Percentiles rank a stretch among this genome's conserved stretches.
Evolutionary conservation across 2,113 vertebrate species (phyloP).

Genomic region (Cygnus atratus): DNA sequence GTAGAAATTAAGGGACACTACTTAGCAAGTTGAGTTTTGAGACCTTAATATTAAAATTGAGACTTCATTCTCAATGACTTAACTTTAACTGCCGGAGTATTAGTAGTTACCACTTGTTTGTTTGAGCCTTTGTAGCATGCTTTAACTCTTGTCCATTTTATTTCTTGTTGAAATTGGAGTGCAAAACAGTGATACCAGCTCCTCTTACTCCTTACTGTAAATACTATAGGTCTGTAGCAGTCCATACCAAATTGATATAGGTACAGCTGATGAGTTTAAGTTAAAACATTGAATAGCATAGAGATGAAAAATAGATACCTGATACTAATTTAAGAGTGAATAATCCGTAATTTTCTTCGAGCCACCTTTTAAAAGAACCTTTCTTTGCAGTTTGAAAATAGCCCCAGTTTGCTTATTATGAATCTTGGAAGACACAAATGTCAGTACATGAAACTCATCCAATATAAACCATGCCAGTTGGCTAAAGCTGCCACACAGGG

Average conservation of each 20-base stretch:
- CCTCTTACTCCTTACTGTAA: not conserved
- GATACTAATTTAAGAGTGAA: conserved; percentile 1
- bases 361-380: conserved; percentile 64
- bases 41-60: not conserved
- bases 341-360: conserved; percentile 20
- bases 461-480: conserved; percentile 69
- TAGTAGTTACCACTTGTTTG: conserved; percentile 46
- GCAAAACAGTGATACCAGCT: not conserved
- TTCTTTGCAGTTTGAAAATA: conserved; percentile 61
- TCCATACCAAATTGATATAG: not conserved
- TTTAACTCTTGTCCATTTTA: conserved; percentile 29
- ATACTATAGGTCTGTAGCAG: not conserved
- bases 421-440: conserved; percentile 79
- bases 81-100: conserved; percentile 29
- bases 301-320: not conserved
- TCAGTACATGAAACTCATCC: conserved; percentile 76
- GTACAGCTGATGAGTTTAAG: not conserved
- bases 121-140: conserved; percentile 23
- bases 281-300: not conserved
- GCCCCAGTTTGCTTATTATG: conserved; percentile 75
- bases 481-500: conserved; percentile 60
- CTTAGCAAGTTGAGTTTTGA: not conserved
- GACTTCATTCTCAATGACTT: not conserved
- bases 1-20: not conserved
- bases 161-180: conserved; percentile 25